Percentiles rank a stretch among this genome's conserved stretches.
These are phyloP conservation scores for Bufotes viridis DNA, from an alignment of 2,797 vertebrate species.

Conservation along the genomic window DNA sequence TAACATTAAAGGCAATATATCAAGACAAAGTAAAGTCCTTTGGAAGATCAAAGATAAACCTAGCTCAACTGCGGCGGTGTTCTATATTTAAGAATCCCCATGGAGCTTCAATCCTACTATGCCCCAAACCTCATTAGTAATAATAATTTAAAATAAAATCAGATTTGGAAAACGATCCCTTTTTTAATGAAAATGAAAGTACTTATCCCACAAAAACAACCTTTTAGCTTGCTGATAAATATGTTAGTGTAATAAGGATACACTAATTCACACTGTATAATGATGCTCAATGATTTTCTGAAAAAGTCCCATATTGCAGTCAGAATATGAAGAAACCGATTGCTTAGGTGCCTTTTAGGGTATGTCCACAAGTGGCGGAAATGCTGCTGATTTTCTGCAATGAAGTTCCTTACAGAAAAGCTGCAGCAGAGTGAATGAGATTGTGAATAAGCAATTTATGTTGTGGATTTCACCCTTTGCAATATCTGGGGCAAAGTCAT, in stretches of 20 bases:
- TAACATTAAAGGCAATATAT: slow-evolving; percentile 25
- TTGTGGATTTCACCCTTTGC: too few species aligned
- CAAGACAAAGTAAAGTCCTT: slow-evolving; percentile 5
- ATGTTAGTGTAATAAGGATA: not conserved
- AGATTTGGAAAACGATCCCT: not conserved
- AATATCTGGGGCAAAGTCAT: too few species aligned
- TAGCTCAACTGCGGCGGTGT: slow-evolving; percentile 7
- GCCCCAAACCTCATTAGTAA: slow-evolving; percentile 16
- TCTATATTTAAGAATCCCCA: slow-evolving; percentile 18
- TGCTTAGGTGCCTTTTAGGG: too few species aligned
- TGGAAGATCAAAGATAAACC: slow-evolving; percentile 35
- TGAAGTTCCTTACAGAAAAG: too few species aligned
- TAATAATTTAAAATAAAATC: slow-evolving; percentile 3
- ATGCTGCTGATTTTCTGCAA: too few species aligned
- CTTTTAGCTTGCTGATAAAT: not conserved
- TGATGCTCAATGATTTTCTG: not conserved
- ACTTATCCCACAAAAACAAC: not conserved
- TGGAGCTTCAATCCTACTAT: not conserved
- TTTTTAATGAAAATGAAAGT: not conserved
- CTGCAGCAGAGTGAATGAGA: too few species aligned
- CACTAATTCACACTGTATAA: not conserved
- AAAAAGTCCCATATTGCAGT: not conserved
- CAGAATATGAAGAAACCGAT: too few species aligned
- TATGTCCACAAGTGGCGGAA: too few species aligned
- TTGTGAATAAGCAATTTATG: too few species aligned